A percentile compares a stretch with the other conserved stretches of the same genome.
These are phyloP conservation scores for Dicyrtoma fusca DNA, from an alignment of 2,888 invertebrate genomes.

Conservation along the genomic window DNA sequence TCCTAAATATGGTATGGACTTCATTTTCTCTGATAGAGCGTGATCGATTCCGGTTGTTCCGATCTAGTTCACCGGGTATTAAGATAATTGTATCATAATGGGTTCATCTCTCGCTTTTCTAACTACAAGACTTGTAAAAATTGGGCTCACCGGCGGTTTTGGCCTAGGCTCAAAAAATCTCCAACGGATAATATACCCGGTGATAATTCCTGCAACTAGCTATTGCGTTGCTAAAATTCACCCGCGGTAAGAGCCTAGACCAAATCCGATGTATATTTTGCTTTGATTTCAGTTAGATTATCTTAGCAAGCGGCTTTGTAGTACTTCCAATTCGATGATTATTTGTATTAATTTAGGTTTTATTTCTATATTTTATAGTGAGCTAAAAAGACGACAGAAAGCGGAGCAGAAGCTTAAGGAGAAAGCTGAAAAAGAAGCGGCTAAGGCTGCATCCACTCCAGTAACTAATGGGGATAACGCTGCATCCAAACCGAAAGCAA, in stretches of 20 bases:
- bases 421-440: slow-evolving; percentile 72
- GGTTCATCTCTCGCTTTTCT: slow-evolving; percentile 32
- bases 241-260: slow-evolving; percentile 52
- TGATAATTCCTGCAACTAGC: slow-evolving; percentile 43
- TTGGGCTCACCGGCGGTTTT: slow-evolving; percentile 27
- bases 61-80: no score
- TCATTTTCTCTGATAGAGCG: no score
- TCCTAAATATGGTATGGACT: no score
- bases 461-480: slow-evolving; percentile 48
- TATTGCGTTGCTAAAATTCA: slow-evolving; percentile 47
- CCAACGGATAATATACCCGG: slow-evolving; percentile 35
- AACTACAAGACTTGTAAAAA: slow-evolving; percentile 20
- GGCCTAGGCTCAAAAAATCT: slow-evolving; percentile 41
- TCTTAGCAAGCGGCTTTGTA: neutral
- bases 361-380: slow-evolving; percentile 67
- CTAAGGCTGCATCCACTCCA: slow-evolving; percentile 58
- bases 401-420: slow-evolving; percentile 92
- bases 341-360: slow-evolving; percentile 2
- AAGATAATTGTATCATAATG: slow-evolving; percentile 20
- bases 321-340: neutral
- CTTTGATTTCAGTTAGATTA: neutral
- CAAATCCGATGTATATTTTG: slow-evolving; percentile 22
- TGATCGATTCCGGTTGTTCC: no score
- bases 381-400: slow-evolving; percentile 87
- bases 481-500: slow-evolving; percentile 54